Base-by-base conservation (phyloP, 2,888 invertebrate genomes). In the Polydesmus complanatus region DNA sequence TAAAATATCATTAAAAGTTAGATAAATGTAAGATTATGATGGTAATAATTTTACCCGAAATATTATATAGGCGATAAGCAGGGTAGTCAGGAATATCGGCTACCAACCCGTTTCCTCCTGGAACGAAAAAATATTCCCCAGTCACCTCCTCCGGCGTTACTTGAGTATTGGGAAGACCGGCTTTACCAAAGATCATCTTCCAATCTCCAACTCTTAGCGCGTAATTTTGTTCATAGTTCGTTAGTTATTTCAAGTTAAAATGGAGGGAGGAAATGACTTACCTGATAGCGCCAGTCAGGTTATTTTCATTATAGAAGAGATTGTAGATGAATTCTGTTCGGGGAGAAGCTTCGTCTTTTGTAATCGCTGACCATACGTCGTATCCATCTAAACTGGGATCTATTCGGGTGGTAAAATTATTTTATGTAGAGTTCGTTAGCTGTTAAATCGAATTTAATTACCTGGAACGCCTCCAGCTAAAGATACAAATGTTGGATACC, bases 401-500 rank as follows among this genome's bases (percentile, higher is more conserved):
- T 57, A 25, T 25, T 8, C 19, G 19, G 23, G 19, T 22, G 1
- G 3, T 37, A 2, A 27, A 3, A 8, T 25, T 3, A 25, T 27
- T 11, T 23, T 23, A 11, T 54, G 3, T 23, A 27, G 27, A 54
- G 27, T 23, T n/a, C 8, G 25, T n/a, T 2, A 22, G 21, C 11
- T 23, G 54, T 5, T 2, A 2, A 2, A 2, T 54, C 1, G 2
- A 25, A 1, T 8, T 21, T 2, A 2, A 64, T 64, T 56, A 56
- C 67, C 64, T 22, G 68, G 57, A 50, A 65, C 60, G 25, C 68
- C 67, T 2, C 74, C 74, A 19, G 73, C 74, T 2, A 72, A 68
- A 5, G 69, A 68, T 5, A 76, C 60, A 21, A 76, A 64, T 2
- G 75, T 76, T 2, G 76, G 73, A 56, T 71, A 72, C 74, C 75